Conservation (phyloP, 2,797 vertebrate genomes). For the Lithobates pipiens region DNA sequence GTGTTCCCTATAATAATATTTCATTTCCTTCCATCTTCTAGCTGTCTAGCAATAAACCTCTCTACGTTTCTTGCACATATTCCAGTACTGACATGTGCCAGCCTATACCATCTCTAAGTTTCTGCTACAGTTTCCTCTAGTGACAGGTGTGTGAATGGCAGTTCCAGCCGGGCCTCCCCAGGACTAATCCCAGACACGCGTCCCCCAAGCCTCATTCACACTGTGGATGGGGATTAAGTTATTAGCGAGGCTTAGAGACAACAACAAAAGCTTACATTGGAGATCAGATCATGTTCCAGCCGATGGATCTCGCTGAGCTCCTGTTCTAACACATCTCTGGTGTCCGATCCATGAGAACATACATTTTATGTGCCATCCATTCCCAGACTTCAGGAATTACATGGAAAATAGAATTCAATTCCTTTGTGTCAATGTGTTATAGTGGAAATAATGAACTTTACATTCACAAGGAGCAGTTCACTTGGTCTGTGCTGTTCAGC, state of each 20-base stretch:
- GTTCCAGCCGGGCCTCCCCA: neutral
- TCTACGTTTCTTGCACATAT: neutral
- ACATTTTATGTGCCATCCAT: too few relatives aligned
- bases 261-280: slow-evolving; percentile 34
- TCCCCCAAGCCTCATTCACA: slow-evolving; percentile 30
- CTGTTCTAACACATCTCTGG: too few relatives aligned
- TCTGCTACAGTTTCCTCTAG: neutral
- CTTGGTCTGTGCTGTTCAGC: too few relatives aligned
- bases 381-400: too few relatives aligned
- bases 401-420: too few relatives aligned
- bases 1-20: too few relatives aligned
- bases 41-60: neutral
- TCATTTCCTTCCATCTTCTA: too few relatives aligned
- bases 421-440: too few relatives aligned
- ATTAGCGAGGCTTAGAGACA: slow-evolving; percentile 43
- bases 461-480: too few relatives aligned
- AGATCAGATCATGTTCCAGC: neutral
- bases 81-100: neutral
- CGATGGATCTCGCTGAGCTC: neutral
- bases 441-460: too few relatives aligned
- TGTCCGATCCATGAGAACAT: too few relatives aligned
- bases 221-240: slow-evolving; percentile 54
- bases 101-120: too few relatives aligned
- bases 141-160: slow-evolving; percentile 7
- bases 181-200: slow-evolving; percentile 49